Conservation (phyloP, 1,140 invertebrate species). For the Oedothorax gibbosus region DNA sequence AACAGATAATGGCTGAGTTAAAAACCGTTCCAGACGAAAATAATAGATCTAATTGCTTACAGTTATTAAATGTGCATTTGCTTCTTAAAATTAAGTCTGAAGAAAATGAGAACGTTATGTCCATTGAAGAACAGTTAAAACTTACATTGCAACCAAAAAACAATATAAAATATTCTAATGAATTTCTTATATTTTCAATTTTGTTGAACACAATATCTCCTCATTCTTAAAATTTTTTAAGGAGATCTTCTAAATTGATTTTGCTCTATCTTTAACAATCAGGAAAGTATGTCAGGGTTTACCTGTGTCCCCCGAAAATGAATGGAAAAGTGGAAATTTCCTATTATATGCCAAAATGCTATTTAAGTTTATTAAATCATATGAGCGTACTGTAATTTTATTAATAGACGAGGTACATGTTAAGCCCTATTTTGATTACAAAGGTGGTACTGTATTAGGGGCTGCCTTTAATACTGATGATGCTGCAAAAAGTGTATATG, state of each 20-base stretch:
- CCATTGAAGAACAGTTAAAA: not conserved
- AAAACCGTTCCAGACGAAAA: not conserved
- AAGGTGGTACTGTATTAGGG: constrained; percentile 58
- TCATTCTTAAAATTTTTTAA: not conserved
- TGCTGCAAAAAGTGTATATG: constrained; percentile 58
- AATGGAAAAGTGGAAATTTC: not conserved
- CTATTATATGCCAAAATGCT: not conserved
- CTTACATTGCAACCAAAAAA: not conserved
- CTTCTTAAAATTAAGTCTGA: not conserved
- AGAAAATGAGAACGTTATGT: not conserved
- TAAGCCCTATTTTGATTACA: constrained; percentile 38
- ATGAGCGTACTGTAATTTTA: constrained; percentile 12
- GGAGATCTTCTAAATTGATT: not conserved
- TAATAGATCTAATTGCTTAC: not conserved
- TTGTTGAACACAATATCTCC: constrained; percentile 20
- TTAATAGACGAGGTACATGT: constrained; percentile 36
- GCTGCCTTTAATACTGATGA: constrained; percentile 48
- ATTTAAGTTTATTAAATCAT: not conserved
- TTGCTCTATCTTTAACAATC: constrained; percentile 13
- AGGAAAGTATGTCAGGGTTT: not conserved
- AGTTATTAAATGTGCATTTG: not conserved
- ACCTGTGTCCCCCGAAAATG: not conserved
- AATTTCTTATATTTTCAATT: constrained; percentile 5
- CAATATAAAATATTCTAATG: not conserved
- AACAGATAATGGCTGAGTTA: not conserved